A percentile compares a stretch with the other conserved stretches of the same genome.
phyloP scores from a whole-genome alignment of 2,113 vertebrate genomes.

The Actenoides hombroni region DNA sequence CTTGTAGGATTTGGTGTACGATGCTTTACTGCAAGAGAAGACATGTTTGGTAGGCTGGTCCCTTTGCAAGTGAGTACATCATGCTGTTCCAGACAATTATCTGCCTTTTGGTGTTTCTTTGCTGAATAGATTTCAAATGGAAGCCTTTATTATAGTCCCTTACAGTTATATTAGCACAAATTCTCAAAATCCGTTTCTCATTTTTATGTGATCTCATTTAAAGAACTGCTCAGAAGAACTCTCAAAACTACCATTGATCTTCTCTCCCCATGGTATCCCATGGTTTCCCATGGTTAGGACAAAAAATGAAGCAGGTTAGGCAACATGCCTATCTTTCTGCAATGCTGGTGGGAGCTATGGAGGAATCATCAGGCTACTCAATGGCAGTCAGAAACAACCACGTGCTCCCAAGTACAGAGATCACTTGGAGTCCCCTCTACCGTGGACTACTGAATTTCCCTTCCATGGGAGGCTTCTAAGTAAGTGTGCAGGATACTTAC shows the following conservation, averaged over 20 bases:
- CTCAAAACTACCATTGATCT: not conserved
- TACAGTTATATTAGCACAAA: too few species aligned
- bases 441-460: accelerated
- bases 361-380: not conserved
- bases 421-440: not conserved
- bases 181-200: too few species aligned
- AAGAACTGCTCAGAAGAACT: not conserved
- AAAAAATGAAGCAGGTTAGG: not conserved
- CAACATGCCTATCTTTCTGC: accelerated
- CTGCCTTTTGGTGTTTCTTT: not conserved
- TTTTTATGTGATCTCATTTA: too few species aligned
- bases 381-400: not conserved
- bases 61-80: not conserved
- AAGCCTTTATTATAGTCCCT: not conserved
- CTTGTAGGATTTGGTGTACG: not conserved
- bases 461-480: not conserved
- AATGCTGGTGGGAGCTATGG: not conserved
- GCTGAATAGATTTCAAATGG: not conserved
- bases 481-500: not conserved
- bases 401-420: not conserved
- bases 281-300: not conserved
- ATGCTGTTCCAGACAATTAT: not conserved
- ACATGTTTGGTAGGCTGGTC: not conserved
- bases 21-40: not conserved
- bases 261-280: not conserved